Conservation (phyloP, 2,888 invertebrate genomes). For the Sturmia bella region DNA sequence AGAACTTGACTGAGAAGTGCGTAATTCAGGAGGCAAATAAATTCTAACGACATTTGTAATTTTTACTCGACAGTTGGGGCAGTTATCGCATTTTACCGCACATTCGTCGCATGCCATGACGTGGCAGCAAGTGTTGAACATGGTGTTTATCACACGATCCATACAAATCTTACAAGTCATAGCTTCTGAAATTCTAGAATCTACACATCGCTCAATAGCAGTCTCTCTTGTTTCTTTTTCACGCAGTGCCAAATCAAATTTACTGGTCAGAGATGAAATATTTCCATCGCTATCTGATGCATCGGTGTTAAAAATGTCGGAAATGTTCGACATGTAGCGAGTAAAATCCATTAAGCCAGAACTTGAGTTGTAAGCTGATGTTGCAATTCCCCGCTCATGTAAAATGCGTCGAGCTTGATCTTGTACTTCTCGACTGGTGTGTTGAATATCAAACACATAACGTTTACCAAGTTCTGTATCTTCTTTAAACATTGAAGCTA, state of each 20-base stretch:
- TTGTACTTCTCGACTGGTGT: constrained; percentile 94
- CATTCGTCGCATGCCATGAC: constrained; percentile 91
- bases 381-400: constrained; percentile 83
- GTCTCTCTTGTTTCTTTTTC: constrained; percentile 80
- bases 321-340: constrained; percentile 69
- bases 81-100: constrained; percentile 83
- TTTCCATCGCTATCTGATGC: constrained; percentile 1
- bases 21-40: constrained; percentile 80
- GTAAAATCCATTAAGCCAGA: constrained; percentile 43
- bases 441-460: constrained; percentile 94
- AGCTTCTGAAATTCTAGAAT: constrained; percentile 84
- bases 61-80: constrained; percentile 81
- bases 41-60: constrained; percentile 80
- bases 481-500: constrained; percentile 95
- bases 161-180: constrained; percentile 94
- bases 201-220: constrained; percentile 81
- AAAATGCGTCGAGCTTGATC: constrained; percentile 91
- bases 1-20: constrained; percentile 73
- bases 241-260: constrained; percentile 79
- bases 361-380: constrained; percentile 52
- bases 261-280: constrained; percentile 71
- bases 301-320: neutral
- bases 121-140: constrained; percentile 94
- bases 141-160: constrained; percentile 91
- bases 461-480: constrained; percentile 92